Base-by-base conservation (phyloP, 2,113 vertebrate genomes). In the Turdus rufiventris region DNA sequence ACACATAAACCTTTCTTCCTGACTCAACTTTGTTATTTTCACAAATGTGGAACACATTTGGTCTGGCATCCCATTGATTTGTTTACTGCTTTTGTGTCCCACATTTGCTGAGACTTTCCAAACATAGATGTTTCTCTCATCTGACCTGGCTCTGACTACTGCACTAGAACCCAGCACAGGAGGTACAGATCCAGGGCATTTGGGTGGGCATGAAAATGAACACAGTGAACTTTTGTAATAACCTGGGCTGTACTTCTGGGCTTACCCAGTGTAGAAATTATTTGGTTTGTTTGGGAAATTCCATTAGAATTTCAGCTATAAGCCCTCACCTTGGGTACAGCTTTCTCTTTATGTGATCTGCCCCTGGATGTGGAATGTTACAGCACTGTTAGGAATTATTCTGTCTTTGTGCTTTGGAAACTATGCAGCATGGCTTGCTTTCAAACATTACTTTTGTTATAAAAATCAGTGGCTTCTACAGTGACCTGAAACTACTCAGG, bases 1-100 rank as follows among this genome's bases (percentile, higher is more conserved):
- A 89, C 72, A 81, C 57, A 84, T 93, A 94, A 96, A 95, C 92
- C 76, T 96, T 92, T 91, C 93, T 95, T 91, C 68, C 53, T 89
- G 86, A 68, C 76, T 91, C 56, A 92, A 91, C 61, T 71, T 86
- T 78, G 91, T 67, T 96, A 86, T 92, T 96, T 96, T 91, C 16
- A 2, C 65, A 93, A 96, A 94, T 95, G 84, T 94, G 75, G 72
- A 96, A 97, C 80, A 68, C 86, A 94, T 96, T 96, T 95, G 61
- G 73, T 81, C 73, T 91, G 92, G 89, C 91, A 95, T 93, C 86
- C 43, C 53, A n/a, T 91, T 94, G 89, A 92, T 97, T 93, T 95
- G 94, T 95, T 96, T 95, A 92, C 94, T 92, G 73, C 94, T 92
- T 91, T 95, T 84, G 72, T 91, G 89, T 92, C 86, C 61, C 83